These are phyloP conservation scores for Pecten maximus DNA, from an alignment of 2,888 invertebrate species.

Conservation along the genomic window DNA sequence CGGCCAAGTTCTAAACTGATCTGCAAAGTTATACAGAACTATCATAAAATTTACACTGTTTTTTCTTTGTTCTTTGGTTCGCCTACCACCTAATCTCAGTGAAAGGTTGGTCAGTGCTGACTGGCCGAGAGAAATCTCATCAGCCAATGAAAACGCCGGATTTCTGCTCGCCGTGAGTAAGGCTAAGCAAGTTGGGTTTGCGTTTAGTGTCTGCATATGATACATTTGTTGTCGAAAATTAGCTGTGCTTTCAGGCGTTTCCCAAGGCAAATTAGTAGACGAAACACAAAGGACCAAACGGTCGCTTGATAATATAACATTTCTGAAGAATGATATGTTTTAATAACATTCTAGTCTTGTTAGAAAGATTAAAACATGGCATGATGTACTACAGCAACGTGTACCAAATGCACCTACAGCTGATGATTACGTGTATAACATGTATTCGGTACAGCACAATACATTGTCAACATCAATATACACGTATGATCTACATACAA, in stretches of 20 bases:
- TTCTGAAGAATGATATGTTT: neutral
- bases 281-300: neutral
- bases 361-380: neutral
- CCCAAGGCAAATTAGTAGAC: neutral
- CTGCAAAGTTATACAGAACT: slow-evolving; percentile 38
- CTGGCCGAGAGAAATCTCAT: slow-evolving; percentile 53
- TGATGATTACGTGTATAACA: neutral
- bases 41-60: slow-evolving; percentile 47
- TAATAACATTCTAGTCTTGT: neutral
- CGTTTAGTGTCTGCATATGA: neutral
- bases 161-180: slow-evolving; percentile 55
- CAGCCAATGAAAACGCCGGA: slow-evolving; percentile 68
- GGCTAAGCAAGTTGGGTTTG: slow-evolving; percentile 38
- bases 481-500: too few species aligned
- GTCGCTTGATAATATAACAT: neutral
- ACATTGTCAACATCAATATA: neutral
- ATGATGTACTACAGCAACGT: neutral
- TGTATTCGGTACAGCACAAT: neutral
- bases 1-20: slow-evolving; percentile 29
- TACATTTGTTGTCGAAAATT: neutral
- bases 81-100: slow-evolving; percentile 56
- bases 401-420: neutral
- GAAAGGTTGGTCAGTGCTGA: slow-evolving; percentile 56
- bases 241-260: slow-evolving; percentile 30
- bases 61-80: slow-evolving; percentile 56